These are phyloP conservation scores for Leptinotarsa defecta DNA, from an alignment of 1,140 invertebrate species.

Conservation along the genomic window DNA sequence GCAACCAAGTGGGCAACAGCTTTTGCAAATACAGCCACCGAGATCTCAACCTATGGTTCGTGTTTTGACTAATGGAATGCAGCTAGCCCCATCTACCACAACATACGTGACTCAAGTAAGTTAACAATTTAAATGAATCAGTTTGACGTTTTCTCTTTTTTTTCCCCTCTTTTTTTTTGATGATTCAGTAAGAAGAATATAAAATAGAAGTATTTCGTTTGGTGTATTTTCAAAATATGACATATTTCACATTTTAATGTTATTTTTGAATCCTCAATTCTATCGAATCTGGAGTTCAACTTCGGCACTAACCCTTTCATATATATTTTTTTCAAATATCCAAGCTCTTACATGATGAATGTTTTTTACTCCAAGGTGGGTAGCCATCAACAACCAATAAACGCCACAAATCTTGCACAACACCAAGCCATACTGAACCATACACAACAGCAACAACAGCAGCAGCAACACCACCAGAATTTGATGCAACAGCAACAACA, in stretches of 20 bases:
- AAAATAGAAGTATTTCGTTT: too few species aligned
- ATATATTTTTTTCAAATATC: slow-evolving; percentile 8
- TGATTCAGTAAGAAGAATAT: too few species aligned
- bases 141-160: too few species aligned
- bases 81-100: slow-evolving; percentile 53
- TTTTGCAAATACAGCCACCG: slow-evolving; percentile 52
- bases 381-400: slow-evolving; percentile 40
- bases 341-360: too few species aligned
- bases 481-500: slow-evolving; percentile 34
- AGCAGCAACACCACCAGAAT: slow-evolving; percentile 35
- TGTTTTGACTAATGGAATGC: slow-evolving; percentile 60
- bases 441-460: slow-evolving; percentile 21
- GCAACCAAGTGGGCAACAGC: slow-evolving; percentile 50
- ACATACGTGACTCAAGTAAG: slow-evolving; percentile 51
- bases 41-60: slow-evolving; percentile 60
- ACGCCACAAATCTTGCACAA: slow-evolving; percentile 34
- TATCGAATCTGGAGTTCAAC: too few species aligned
- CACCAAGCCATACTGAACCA: slow-evolving; percentile 39
- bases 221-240: too few species aligned
- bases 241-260: too few species aligned
- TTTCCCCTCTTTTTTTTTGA: too few species aligned
- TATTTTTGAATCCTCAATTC: too few species aligned
- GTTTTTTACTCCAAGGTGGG: slow-evolving; percentile 31
- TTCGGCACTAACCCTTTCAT: not conserved
- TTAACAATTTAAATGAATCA: not conserved